Conservation (phyloP, 2,113 vertebrate species). For the Gadus macrocephalus region DNA sequence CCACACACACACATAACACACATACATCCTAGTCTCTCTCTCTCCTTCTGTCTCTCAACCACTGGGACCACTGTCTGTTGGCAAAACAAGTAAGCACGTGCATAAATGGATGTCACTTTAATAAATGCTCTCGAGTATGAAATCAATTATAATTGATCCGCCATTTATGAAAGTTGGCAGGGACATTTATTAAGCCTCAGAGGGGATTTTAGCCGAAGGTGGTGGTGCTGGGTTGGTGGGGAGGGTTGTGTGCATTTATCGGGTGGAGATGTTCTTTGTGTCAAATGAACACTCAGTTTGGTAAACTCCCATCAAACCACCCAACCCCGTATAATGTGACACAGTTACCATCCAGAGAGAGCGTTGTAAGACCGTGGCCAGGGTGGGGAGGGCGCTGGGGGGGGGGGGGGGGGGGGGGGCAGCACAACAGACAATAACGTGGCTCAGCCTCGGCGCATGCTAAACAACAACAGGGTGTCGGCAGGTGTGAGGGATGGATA, state of each 20-base stretch:
- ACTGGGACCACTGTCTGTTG: conserved; percentile 39
- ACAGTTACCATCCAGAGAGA: conserved; percentile 49
- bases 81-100: conserved; percentile 62
- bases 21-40: no score
- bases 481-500: neutral
- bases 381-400: neutral
- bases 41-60: conserved; percentile 14
- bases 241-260: conserved; percentile 38
- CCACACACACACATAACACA: no score
- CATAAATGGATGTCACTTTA: conserved; percentile 75
- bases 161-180: conserved; percentile 74
- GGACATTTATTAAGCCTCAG: conserved; percentile 72
- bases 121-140: conserved; percentile 74
- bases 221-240: conserved; percentile 14
- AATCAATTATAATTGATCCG: conserved; percentile 79
- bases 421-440: no score
- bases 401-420: no score
- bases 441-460: no score
- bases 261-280: conserved; percentile 39
- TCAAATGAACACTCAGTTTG: conserved; percentile 59
- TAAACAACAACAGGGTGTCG: neutral
- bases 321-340: conserved; percentile 46
- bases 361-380: conserved; percentile 45
- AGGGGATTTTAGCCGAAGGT: conserved; percentile 35
- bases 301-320: conserved; percentile 35